Evolutionary conservation across 2,797 vertebrate genomes (phyloP), one percentile per base, ranked within the genome.

Genomic region (Dendrocincla fuliginosa): DNA sequence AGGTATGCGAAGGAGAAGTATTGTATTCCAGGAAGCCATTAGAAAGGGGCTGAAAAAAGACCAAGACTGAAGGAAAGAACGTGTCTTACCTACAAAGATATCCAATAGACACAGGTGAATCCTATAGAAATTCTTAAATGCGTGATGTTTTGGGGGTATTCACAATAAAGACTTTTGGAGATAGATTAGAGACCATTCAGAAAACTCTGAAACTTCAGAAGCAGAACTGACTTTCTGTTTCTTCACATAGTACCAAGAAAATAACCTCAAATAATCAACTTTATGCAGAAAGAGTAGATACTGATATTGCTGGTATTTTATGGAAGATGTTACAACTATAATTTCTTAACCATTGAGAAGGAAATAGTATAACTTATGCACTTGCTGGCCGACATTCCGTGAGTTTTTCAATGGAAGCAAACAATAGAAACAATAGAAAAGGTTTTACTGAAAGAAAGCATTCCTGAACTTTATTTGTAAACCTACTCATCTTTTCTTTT

Each of bases 131-230:
- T 53, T 74, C 27, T 80, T 50, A 63, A 42, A 69, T 63, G 3
- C 18, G 3, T 32, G n/a, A 30, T 0, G 0, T 28, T 69, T 76
- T 32, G 8, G 2, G 3, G 30, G 6, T 55, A 10, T 50, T 73
- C 11, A 32, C 11, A 35, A 6, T 22, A 46, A 81, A 71, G 9
- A 42, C 2, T 41, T 82, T 46, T 52, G 57, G 16, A 90, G 42
- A 70, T 16, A 61, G 2, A 53, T 61, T 10, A 50, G 20, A 74
- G 20, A 50, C 24, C 9, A 65, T 74, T 27, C 70, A 59, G 19
- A 67, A 91, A 68, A 22, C 28, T 50, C 16, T 59, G 20, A 63
- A 74, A 63, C 13, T 24, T 81, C 19, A 23, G 10, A 32, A 20
- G 67, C 55, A 18, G 35, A 15, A 16, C 5, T 65, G 18, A 32